Base-by-base conservation (phyloP, 2,797 vertebrate genomes). In the Leptoclinus maculatus region DNA sequence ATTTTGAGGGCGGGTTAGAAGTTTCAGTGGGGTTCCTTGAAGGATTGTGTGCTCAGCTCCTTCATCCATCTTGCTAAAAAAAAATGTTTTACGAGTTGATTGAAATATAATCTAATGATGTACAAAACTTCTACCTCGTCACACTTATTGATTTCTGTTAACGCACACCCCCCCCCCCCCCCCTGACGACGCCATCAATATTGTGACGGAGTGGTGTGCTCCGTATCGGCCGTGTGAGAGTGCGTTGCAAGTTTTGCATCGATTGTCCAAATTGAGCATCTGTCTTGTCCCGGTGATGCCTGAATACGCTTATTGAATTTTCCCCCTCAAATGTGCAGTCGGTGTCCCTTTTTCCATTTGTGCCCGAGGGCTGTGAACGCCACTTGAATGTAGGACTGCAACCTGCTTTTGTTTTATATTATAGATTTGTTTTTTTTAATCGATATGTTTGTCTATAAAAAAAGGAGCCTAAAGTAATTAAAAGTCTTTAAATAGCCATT, bases 221-320 rank as follows among this genome's bases (percentile, higher is more conserved):
- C 2, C 2, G 1, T 38, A 16, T 65, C 39, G 29, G 21, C 2
- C n/a, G 1, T 25, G 23, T 71, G 12, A 12, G 47, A 21, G 49
- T 14, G 34, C 57, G 47, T 41, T 11, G 27, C 21, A 17, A 41
- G 6, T 67, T 82, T 57, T 73, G 21, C 65, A 82, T 86, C 57
- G 83, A 83, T 83, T 78, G 23, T 51, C 13, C 45, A 76, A 62
- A 82, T 64, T 69, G 78, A 79, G 25, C 60, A 19, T 78, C 70
- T 53, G 69, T 87, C 73, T 59, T 54, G 45, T 78, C 38, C 59
- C 17, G 14, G 17, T 73, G 29, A 73, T 12, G 72, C 74, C 65
- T 70, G 25, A 76, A 79, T 78, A 56, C 39, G 53, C 32, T 76
- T 68, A 85, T 81, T 84, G 77, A 78, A 78, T 78, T 65, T 25